These are phyloP conservation scores for Masnerella sp. DNA, from an alignment of 2,888 invertebrate genomes.

Conservation along the genomic window DNA sequence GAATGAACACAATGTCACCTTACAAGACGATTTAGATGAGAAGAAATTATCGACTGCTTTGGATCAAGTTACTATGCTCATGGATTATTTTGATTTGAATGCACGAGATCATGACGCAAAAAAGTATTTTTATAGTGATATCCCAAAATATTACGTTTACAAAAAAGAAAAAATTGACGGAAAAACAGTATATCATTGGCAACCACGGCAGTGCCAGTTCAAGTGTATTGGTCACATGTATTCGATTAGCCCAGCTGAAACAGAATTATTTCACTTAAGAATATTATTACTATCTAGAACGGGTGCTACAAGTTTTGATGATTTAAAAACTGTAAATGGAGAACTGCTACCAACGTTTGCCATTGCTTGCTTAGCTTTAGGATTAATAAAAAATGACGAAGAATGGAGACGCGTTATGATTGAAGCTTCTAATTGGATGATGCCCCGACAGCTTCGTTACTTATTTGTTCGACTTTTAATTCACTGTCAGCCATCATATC, in stretches of 20 bases:
- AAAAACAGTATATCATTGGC: not conserved
- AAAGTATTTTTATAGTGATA: not conserved
- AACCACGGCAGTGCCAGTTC: not conserved
- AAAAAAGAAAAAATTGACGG: conserved; percentile 1
- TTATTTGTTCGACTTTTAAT: conserved; percentile 1
- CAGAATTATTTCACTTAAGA: conserved; percentile 2
- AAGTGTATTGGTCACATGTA: conserved; percentile 3
- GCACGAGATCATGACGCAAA: not conserved
- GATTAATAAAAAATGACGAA: not conserved
- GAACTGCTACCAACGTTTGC: not conserved
- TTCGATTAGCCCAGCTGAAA: conserved; percentile 1
- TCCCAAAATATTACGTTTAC: not conserved
- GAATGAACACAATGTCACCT: conserved; percentile 28
- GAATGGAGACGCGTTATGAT: not conserved
- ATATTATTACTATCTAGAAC: not conserved
- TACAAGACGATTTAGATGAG: not conserved
- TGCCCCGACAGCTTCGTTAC: not conserved
- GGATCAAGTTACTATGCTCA: not conserved
- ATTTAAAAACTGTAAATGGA: conserved; percentile 4
- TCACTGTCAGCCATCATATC: not conserved
- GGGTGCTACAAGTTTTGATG: conserved; percentile 4
- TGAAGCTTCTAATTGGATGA: conserved; percentile 5
- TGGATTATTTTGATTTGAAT: not conserved
- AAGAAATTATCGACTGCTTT: conserved; percentile 1
- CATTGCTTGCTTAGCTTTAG: conserved; percentile 7